Evolutionary conservation across 2,113 vertebrate species (phyloP), one percentile per base, ranked within the genome.

Genomic region (Helogale parvula): DNA sequence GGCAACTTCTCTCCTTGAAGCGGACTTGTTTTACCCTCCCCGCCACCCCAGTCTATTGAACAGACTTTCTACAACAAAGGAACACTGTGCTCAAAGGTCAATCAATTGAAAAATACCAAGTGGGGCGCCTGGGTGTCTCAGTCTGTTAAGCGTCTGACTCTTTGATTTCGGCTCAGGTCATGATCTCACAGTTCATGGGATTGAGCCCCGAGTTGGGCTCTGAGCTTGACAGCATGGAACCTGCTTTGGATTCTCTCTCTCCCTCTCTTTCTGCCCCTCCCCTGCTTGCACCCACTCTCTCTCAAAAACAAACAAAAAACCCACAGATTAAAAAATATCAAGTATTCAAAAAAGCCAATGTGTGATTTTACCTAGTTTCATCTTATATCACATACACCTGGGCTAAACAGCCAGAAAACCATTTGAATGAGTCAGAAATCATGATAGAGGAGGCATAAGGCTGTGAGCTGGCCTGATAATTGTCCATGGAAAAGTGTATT

Each of bases 381-480:
- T 45, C 33, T 69, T 47, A 0, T 84, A 83, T 88, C 38, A 71
- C 4, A 29, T 2, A 54, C 6, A 47, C 16, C 45, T 60, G 65
- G 57, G 66, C 41, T 79, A 27, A 87, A 50, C 45, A 47, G n/a
- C 29, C 33, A 68, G 90, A 45, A 90, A 87, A 45, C 3, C 41
- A 54, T 31, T 9, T 33, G 76, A 84, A 66, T 77, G 85, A 86
- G 29, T 96, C 87, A 82, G 83, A 94, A 71, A 69, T 38, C 88
- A 90, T 83, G 1, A 96, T 27, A 47, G 9, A 90, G n/a, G 9
- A 90, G 25, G n/a, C 11, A 15, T 16, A 88, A 88, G 60, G 19
- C 31, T 52, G 16, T 74, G 91, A 79, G 38, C 31, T 41, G 80
- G 65, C 65, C 23, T 84, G 47, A 41, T 33, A 47, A 60, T 54